Evolutionary conservation across 2,113 vertebrate genomes (phyloP), one percentile per base, ranked within the genome.

Genomic region (Psilopsiagon aymara): DNA sequence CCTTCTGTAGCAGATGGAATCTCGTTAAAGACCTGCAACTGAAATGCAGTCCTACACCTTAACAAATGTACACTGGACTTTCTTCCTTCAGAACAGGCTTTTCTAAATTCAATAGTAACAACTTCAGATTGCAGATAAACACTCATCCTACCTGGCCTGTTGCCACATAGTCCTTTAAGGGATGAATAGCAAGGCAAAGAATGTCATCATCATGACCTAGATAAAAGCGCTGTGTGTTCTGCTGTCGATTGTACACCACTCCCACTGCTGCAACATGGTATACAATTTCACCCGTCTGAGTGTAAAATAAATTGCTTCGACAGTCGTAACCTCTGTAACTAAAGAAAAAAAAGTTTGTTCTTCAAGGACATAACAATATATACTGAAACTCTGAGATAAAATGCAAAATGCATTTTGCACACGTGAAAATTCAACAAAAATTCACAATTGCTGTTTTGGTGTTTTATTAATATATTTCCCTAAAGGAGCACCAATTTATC

Each of bases 251-350:
- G 94, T 99, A 99, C 82, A 99, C 99, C 73, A 99, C 98, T 19
- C 99, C 99, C 68, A 99, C 98, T 6, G 99, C 99, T 13, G 99
- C 99, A 68, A 99, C 99, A 2, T 99, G 99, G 98, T 99, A 99
- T 16, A 99, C 99, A 27, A 99, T 99, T 94, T 99, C 99, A 64
- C 99, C 99, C 4, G 98, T 99, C 98, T 99, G 99, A 68, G 99
- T 99, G 95, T 99, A 99, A 96, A 99, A 99, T 44, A 99, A 98
- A 96, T 99, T 99, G 98, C 99, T 99, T 35, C 99, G 98, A 94
- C 99, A 99, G 97, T 99, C 99, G 59, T 99, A 99, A 64, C 99
- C 99, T 96, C 99, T 98, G 98, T 99, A 99, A 97, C 99, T 99
- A 92, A 95, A 92, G 78, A 88, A 64, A 96, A 95, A 24, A 24